Percentiles rank a stretch among this genome's conserved stretches.
These are phyloP conservation scores for Marmota monax DNA, from an alignment of 2,113 vertebrate genomes.

Conservation along the genomic window DNA sequence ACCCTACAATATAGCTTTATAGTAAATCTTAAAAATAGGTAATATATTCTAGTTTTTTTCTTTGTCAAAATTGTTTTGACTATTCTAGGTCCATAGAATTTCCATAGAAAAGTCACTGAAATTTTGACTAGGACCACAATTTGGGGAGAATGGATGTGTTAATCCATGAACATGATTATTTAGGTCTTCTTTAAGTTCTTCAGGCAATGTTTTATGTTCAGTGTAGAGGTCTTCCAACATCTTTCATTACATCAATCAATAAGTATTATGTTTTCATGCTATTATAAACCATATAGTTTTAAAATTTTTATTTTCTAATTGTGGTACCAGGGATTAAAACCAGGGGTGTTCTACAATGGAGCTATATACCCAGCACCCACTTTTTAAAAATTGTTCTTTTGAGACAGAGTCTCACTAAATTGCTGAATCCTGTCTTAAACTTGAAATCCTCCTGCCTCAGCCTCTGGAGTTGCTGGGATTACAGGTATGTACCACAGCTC, in stretches of 20 bases:
- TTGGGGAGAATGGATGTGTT: neutral
- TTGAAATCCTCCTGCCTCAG: neutral
- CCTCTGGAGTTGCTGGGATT: neutral
- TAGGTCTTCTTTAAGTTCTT: neutral
- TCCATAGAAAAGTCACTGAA: neutral
- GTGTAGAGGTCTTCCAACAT: neutral
- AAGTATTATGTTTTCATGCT: neutral
- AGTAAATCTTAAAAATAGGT: conserved; percentile 12
- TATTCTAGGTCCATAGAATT: neutral
- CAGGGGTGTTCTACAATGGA: too few species aligned
- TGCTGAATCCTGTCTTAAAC: neutral
- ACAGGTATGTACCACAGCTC: neutral
- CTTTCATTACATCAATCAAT: conserved; percentile 7
- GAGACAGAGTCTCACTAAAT: neutral
- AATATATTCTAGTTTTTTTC: neutral
- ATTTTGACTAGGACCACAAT: neutral
- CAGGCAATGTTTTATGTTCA: conserved; percentile 34
- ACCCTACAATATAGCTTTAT: neutral
- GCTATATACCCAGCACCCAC: too few species aligned
- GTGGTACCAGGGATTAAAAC: too few species aligned
- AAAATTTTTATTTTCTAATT: conserved; percentile 12
- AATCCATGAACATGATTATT: neutral
- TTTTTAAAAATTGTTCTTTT: too few species aligned
- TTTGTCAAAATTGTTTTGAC: neutral
- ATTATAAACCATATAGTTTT: neutral